phyloP scores from a whole-genome alignment of 2,113 vertebrate species.

The Phoenicopterus ruber region DNA sequence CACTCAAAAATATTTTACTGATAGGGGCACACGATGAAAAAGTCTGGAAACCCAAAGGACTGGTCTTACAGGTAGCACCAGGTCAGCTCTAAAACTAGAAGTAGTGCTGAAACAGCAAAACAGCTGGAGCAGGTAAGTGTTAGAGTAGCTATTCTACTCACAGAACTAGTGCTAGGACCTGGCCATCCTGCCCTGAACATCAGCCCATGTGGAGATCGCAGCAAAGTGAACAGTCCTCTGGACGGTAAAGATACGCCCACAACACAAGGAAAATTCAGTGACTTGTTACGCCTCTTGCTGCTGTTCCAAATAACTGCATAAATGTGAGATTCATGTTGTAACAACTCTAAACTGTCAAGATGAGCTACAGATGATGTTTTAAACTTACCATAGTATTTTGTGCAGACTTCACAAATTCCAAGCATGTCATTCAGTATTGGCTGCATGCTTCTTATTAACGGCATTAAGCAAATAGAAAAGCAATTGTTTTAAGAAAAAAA shows the following conservation, averaged over 20 bases:
- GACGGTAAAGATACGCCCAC: background rate
- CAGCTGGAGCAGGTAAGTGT: background rate
- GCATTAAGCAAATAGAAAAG: background rate
- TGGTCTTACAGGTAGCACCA: background rate
- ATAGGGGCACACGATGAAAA: background rate
- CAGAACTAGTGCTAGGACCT: background rate
- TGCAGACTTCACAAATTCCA: background rate
- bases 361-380: background rate
- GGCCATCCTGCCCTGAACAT: background rate
- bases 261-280: background rate
- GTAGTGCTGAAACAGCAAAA: background rate
- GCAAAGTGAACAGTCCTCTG: background rate
- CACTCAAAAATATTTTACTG: background rate
- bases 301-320: background rate
- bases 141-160: background rate
- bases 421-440: background rate
- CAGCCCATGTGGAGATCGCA: background rate
- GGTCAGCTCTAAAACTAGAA: background rate
- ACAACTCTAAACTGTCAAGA: background rate
- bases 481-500: background rate
- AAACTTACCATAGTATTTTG: background rate
- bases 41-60: background rate
- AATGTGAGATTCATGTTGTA: background rate
- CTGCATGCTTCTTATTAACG: background rate
- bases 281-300: background rate